These are phyloP conservation scores for Paracanthobrama guichenoti DNA, from an alignment of 2,113 vertebrate genomes.

Conservation along the genomic window DNA sequence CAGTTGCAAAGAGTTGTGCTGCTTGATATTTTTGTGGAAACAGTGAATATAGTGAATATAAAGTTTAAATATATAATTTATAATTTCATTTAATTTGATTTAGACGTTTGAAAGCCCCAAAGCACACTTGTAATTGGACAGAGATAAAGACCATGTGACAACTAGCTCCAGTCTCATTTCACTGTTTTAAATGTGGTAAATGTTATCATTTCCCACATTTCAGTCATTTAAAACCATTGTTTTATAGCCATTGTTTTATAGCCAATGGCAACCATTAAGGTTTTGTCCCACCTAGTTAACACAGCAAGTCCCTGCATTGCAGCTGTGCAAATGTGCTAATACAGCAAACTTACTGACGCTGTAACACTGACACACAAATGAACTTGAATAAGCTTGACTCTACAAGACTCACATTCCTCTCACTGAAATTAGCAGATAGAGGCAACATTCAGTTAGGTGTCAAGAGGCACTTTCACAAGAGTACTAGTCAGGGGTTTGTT, in stretches of 20 bases:
- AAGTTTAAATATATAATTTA: too few species aligned
- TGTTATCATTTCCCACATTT: background rate
- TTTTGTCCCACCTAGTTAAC: constrained; percentile 28
- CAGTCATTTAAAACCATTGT: background rate
- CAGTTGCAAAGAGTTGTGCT: background rate
- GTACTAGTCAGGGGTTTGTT: background rate
- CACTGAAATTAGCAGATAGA: background rate
- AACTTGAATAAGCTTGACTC: background rate
- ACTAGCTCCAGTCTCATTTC: too few species aligned
- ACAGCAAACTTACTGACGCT: constrained; percentile 57
- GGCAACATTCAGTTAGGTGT: background rate
- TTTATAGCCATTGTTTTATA: constrained; percentile 17
- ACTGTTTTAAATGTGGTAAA: background rate
- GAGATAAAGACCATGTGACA: too few species aligned
- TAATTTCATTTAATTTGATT: too few species aligned
- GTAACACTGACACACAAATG: constrained; percentile 24
- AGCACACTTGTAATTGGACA: too few species aligned
- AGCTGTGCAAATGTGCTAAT: constrained; percentile 64
- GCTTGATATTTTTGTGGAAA: background rate
- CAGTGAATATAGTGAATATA: too few species aligned
- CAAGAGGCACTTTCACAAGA: background rate
- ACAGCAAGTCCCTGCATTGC: constrained; percentile 39
- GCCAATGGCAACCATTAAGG: too few species aligned
- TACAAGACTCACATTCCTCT: background rate
- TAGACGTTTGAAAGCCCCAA: too few species aligned